Evolutionary conservation across 2,888 invertebrate genomes (phyloP).

Genomic region (Elysia crispata): DNA sequence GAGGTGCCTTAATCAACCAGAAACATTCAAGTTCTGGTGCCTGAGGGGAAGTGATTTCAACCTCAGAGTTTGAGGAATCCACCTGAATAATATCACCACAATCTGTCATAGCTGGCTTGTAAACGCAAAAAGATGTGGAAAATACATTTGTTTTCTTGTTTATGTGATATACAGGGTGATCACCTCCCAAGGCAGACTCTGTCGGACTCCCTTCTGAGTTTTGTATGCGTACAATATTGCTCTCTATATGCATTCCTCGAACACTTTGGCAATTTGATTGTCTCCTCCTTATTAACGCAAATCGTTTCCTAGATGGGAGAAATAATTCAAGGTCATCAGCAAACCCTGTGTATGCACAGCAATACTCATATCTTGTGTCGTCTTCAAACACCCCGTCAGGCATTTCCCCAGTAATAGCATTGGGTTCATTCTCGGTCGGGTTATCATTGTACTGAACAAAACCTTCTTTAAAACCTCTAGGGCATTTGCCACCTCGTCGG

Average conservation of each 20-base stretch:
- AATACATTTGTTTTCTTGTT: background rate
- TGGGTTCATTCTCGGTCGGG: background rate
- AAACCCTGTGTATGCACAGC: constrained; percentile 31
- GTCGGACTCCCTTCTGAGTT: background rate
- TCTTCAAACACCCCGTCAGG: constrained; percentile 35
- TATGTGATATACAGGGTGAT: background rate
- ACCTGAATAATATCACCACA: constrained; percentile 6
- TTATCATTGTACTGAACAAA: constrained; percentile 40
- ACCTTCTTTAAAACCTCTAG: constrained; percentile 26
- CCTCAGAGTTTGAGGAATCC: background rate
- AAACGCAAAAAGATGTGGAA: background rate
- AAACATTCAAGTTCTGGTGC: constrained; percentile 7
- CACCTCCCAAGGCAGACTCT: background rate
- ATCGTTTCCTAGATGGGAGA: constrained; percentile 43
- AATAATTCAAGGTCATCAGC: background rate
- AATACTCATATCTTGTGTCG: constrained; percentile 37
- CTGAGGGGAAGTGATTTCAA: background rate
- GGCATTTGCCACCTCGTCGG: background rate
- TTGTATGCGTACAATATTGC: too few species aligned
- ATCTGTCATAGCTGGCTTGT: background rate
- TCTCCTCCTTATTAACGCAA: constrained; percentile 45
- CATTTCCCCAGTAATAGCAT: background rate
- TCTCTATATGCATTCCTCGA: constrained; percentile 29
- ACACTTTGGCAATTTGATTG: constrained; percentile 49
- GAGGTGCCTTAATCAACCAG: background rate